Evolutionary conservation across 2,888 invertebrate genomes (phyloP).

Genomic region (Geophilus truncorum): DNA sequence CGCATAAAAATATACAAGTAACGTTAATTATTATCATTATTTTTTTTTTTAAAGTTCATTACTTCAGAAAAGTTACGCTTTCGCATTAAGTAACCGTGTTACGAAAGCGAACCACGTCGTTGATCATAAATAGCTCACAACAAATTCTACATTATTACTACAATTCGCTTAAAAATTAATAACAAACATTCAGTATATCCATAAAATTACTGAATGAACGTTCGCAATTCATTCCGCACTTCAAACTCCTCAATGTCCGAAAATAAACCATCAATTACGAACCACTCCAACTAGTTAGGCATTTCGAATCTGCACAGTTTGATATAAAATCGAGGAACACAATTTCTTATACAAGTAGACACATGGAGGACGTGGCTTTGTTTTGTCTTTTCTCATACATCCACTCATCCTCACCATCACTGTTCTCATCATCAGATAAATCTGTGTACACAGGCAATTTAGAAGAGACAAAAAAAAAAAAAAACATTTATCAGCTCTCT

Average conservation of each 20-base stretch:
- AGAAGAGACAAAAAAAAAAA: background rate
- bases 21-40: background rate
- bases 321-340: background rate
- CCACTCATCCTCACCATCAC: background rate
- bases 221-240: background rate
- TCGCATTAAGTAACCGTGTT: background rate
- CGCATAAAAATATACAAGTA: background rate
- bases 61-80: background rate
- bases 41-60: background rate
- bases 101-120: background rate
- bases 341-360: background rate
- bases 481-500: background rate
- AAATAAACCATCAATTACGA: background rate
- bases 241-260: background rate
- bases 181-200: background rate
- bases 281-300: background rate
- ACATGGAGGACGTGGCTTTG: conserved; percentile 22
- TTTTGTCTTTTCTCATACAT: background rate
- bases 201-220: background rate
- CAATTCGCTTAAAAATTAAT: background rate
- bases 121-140: background rate
- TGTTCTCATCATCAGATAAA: conserved; percentile 6
- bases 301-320: background rate
- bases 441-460: background rate
- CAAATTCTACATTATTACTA: background rate